phyloP scores from a whole-genome alignment of 2,888 invertebrate genomes.

The Aromia moschata region DNA sequence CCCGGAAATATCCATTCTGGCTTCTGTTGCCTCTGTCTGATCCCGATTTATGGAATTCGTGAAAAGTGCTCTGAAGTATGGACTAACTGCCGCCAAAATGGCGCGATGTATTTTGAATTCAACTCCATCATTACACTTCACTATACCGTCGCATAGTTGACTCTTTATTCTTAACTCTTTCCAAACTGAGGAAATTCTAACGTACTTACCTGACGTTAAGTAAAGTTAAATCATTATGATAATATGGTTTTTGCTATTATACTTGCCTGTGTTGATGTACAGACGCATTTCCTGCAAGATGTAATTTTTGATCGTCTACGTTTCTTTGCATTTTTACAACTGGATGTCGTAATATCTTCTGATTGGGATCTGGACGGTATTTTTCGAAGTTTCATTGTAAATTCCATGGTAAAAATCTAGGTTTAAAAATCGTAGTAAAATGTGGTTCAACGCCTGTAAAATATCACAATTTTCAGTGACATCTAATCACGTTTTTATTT shows the following conservation, averaged over 20 bases:
- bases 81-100: slow-evolving; percentile 76
- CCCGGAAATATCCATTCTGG: slow-evolving; percentile 69
- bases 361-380: slow-evolving; percentile 37
- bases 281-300: slow-evolving; percentile 37
- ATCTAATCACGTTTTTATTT: slow-evolving; percentile 22
- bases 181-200: slow-evolving; percentile 75
- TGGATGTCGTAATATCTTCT: slow-evolving; percentile 33
- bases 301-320: slow-evolving; percentile 28
- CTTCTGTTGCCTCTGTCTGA: slow-evolving; percentile 69
- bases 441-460: slow-evolving; percentile 46
- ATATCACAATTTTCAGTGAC: slow-evolving; percentile 38
- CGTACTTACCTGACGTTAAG: slow-evolving; percentile 57
- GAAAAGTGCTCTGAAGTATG: slow-evolving; percentile 77
- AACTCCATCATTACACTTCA: slow-evolving; percentile 71
- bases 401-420: slow-evolving; percentile 40
- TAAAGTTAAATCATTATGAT: neutral
- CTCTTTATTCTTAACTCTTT: slow-evolving; percentile 72
- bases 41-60: slow-evolving; percentile 73
- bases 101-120: slow-evolving; percentile 74
- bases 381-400: slow-evolving; percentile 45
- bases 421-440: slow-evolving; percentile 30
- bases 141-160: slow-evolving; percentile 76
- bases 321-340: slow-evolving; percentile 34
- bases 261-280: slow-evolving; percentile 25
- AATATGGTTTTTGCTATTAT: neutral